These are phyloP conservation scores for Chrysolina oricalcia DNA, from an alignment of 2,888 invertebrate genomes.

Conservation along the genomic window DNA sequence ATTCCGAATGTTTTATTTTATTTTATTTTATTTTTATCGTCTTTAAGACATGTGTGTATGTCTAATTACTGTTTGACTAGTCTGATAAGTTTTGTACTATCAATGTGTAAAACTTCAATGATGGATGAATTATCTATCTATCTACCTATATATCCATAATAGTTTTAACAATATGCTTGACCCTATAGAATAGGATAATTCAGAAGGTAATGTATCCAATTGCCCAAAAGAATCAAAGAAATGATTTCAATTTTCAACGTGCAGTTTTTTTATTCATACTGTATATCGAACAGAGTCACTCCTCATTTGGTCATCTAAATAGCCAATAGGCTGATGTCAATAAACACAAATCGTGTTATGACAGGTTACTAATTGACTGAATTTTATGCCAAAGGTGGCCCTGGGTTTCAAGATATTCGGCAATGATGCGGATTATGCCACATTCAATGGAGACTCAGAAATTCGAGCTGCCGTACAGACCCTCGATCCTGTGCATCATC, in stretches of 20 bases:
- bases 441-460: slow-evolving; percentile 82
- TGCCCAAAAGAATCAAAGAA: neutral
- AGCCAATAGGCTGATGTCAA: neutral
- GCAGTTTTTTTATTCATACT: neutral
- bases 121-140: no score
- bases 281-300: neutral
- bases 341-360: slow-evolving; percentile 1
- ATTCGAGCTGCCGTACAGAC: slow-evolving; percentile 77
- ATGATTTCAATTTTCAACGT: neutral
- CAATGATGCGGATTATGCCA: slow-evolving; percentile 87
- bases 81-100: no score
- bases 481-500: slow-evolving; percentile 81
- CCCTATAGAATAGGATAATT: no score
- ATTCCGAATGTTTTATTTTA: no score
- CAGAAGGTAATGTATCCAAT: neutral
- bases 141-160: no score
- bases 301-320: neutral
- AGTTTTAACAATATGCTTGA: no score
- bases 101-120: no score
- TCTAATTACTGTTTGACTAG: no score
- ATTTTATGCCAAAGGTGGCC: slow-evolving; percentile 69
- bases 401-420: slow-evolving; percentile 88
- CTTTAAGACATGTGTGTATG: no score
- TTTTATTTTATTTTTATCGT: no score
- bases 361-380: slow-evolving; percentile 15